phyloP scores from a whole-genome alignment of 2,888 invertebrate species.

The Polydrusus tereticollis region DNA sequence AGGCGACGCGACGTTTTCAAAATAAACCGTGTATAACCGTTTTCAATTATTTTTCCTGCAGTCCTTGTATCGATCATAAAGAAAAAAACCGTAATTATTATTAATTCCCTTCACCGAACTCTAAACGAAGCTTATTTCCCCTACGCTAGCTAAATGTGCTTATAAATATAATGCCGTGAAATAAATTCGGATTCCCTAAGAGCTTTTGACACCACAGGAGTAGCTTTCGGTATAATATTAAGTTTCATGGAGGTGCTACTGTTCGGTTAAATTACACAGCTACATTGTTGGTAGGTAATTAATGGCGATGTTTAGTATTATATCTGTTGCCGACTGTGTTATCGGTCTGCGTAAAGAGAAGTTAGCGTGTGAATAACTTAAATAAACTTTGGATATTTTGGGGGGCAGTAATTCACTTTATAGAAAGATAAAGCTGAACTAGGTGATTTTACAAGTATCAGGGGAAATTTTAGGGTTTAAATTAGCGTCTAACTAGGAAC shows the following conservation, averaged over 20 bases:
- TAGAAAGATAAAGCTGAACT: neutral
- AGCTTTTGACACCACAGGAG: conserved; percentile 17
- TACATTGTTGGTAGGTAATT: conserved; percentile 32
- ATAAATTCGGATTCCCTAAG: conserved; percentile 14
- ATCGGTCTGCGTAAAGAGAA: conserved; percentile 4
- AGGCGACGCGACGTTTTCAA: no score
- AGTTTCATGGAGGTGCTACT: conserved; percentile 34
- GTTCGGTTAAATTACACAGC: conserved; percentile 34
- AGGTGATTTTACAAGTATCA: no score
- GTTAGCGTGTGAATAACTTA: conserved; percentile 1
- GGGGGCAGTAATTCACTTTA: neutral
- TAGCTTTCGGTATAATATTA: conserved; percentile 39
- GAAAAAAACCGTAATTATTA: neutral
- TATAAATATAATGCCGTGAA: neutral
- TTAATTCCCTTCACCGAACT: neutral
- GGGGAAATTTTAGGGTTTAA: no score
- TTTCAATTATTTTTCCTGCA: no score
- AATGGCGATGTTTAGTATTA: conserved; percentile 32
- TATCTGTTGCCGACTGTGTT: conserved; percentile 13
- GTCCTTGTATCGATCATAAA: no score
- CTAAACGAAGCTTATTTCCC: neutral
- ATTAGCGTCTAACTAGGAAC: no score
- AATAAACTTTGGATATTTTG: neutral
- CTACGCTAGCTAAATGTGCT: neutral
- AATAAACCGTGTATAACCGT: no score